Base-by-base conservation (phyloP, 2,888 invertebrate species). In the Harmothoe impar region DNA sequence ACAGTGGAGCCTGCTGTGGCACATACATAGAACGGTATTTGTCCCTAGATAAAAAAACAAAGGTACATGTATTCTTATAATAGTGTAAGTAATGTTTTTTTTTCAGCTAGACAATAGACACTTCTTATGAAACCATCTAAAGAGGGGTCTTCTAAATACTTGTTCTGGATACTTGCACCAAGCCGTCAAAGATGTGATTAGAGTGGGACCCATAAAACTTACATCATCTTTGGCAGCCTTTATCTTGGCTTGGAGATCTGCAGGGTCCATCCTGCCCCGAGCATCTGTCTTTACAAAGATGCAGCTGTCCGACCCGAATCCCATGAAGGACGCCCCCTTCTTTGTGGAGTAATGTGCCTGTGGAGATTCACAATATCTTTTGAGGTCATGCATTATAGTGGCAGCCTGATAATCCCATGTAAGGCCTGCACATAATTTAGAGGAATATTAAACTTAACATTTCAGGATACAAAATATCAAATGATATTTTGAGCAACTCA, bases 301-400 rank as follows among this genome's bases (percentile, higher is more conserved):
- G 20, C 98, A 98, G 96, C 98, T 98, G 92, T 98, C 97, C 51
- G 97, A 97, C 0, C 99, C 98, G 84, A 98, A 97, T 0, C 98
- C 98, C 96, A 98, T 97, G 94, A 98, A 98, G 0, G 97, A 97
- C 0, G 98, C 97, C 94, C 98, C 96, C 95, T 98, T 98, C 93
- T 97, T 97, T 15, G 98, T 97, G 0, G 98, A 98, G 94, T 98
- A 99, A 95, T 98, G 99, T 0, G 94, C 94, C 95, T 95, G 90
- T 15, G 92, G n/a, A n/a, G n/a, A n/a, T 43, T 43, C 3, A 43
- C 10, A 10, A 43, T 43, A 43, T 43, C 5, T 43, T 43, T 43
- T 43, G 43, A 10, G 3, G 43, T 43, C 3, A 43, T 43, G n/a
- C n/a, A n/a, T n/a, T n/a, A n/a, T n/a, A n/a, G n/a, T n/a, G n/a